Percentiles rank a stretch among this genome's conserved stretches.
phyloP scores from a whole-genome alignment of 2,113 vertebrate genomes.

The Azemiops feae region DNA sequence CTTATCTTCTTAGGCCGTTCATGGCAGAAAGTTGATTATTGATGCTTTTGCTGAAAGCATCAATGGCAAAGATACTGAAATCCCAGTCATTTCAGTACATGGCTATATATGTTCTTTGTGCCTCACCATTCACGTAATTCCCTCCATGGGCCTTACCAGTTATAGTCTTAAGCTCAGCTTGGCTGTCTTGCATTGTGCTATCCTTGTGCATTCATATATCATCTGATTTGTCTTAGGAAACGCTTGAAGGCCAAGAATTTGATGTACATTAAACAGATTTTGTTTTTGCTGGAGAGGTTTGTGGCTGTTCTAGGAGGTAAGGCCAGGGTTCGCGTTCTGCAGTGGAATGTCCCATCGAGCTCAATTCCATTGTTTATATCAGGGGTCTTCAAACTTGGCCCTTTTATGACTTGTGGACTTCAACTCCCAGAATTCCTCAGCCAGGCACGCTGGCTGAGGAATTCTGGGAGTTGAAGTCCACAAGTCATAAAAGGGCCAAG shows the following conservation, averaged over 20 bases:
- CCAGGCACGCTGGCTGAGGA: no score
- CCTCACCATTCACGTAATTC: not conserved
- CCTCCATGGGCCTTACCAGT: not conserved
- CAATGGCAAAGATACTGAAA: not conserved
- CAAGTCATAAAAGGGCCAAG: no score
- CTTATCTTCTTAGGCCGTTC: not conserved
- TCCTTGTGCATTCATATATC: not conserved
- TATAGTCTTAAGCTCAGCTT: not conserved
- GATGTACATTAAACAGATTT: conserved; percentile 97
- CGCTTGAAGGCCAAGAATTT: conserved; percentile 93
- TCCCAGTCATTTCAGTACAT: not conserved
- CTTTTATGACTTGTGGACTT: no score
- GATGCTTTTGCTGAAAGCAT: no score
- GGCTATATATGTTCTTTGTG: not conserved
- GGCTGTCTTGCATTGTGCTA: not conserved
- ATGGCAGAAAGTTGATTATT: not conserved
- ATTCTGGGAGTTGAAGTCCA: no score
- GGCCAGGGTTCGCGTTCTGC: not conserved
- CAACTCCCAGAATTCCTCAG: no score
- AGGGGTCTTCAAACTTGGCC: no score
- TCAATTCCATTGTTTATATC: not conserved
- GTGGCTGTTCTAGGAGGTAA: conserved; percentile 86
- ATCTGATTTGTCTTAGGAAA: conserved; percentile 71
- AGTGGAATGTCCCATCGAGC: not conserved
- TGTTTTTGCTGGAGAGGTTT: conserved; percentile 87